Evolutionary conservation across 2,797 vertebrate genomes (phyloP).

Genomic region (Callimico goeldii): DNA sequence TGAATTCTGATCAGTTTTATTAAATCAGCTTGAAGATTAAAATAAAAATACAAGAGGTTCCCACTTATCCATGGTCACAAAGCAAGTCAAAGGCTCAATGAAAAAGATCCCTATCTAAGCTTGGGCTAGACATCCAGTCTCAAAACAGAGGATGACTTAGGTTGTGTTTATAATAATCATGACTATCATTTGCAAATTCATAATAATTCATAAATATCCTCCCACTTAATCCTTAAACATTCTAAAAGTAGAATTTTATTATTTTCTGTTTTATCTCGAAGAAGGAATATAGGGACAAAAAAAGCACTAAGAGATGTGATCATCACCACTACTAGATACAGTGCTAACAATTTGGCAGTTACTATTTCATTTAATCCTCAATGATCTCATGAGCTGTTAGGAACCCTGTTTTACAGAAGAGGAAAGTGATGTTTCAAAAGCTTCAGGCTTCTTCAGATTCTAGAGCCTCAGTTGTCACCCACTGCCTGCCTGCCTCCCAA

Average conservation of each 20-base stretch:
- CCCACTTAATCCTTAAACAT: not conserved
- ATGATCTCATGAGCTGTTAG: not conserved
- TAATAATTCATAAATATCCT: not conserved
- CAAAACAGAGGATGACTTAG: not conserved
- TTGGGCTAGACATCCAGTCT: not conserved
- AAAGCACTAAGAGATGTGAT: not conserved
- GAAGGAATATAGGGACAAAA: not conserved
- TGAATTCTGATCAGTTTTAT: not conserved
- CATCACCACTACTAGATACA: not conserved
- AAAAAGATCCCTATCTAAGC: not conserved
- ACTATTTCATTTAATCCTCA: not conserved
- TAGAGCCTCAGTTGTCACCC: not conserved
- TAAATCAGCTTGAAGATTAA: not conserved
- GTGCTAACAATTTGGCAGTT: not conserved
- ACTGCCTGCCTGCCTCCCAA: not conserved
- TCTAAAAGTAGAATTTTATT: not conserved
- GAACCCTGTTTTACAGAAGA: not conserved
- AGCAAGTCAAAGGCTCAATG: not conserved
- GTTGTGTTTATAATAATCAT: not conserved
- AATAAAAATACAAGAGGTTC: not conserved
- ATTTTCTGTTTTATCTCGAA: not conserved
- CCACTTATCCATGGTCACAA: not conserved
- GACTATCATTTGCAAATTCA: not conserved
- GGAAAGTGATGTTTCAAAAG: not conserved
- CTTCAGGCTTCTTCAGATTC: not conserved